Evolutionary conservation across 2,888 invertebrate species (phyloP), one percentile per base, ranked within the genome.

Genomic region (Epistrophe grossulariae): DNA sequence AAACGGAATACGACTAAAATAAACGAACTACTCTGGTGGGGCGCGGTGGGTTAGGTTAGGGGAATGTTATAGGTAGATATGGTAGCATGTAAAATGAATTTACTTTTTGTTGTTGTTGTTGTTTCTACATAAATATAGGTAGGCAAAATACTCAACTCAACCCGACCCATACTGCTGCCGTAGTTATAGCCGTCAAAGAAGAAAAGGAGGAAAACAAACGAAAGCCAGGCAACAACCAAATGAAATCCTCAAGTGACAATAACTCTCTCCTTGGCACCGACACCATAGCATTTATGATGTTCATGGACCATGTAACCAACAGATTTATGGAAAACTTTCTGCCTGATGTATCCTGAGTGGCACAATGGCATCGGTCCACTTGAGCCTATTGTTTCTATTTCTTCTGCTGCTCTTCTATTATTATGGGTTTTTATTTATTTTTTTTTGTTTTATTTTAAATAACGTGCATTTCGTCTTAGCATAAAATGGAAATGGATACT

Each of bases 321-420:
- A 76, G 70, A 81, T 80, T 80, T 80, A 80, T 81, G 70, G 76
- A 81, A 76, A 70, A 81, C 74, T 76, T 81, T 81, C 68, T 81
- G 62, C 76, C 70, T 76, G 70, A 81, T 55, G 59, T 80, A 38
- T 81, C 70, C 52, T 81, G 68, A 74, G 81, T 76, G 62, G 70
- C 55, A 70, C 70, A 76, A 76, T 60, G 62, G 76, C 68, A 76
- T 76, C 55, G 76, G 70, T 62, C 74, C 80, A 81, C 80, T 81
- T 70, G 68, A 79, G 72, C 80, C 80, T 80, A 76, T 76, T 81
- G 60, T 81, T 76, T 76, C 70, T 55, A 62, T 55, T 80, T 66
- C 19, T 62, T 40, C 19, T 17, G 8, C 8, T 31, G n/a, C 31
- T 19, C 7, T 19, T 52, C 15, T 52, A 7, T 24, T 52, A 7